Evolutionary conservation across 2,797 vertebrate species (phyloP).

Genomic region (Pseudochromis fuscus): DNA sequence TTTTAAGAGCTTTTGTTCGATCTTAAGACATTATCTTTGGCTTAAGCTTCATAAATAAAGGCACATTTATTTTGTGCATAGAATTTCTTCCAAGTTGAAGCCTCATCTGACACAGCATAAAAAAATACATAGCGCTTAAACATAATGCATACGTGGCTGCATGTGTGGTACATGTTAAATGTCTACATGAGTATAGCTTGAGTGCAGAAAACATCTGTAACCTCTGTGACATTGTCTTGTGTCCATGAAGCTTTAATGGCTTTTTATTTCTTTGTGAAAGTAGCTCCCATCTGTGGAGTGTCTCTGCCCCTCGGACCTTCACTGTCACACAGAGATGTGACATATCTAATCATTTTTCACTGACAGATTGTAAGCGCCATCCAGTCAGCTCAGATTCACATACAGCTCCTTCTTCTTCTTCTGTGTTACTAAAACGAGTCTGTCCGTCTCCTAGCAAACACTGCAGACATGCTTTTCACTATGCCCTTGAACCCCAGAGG

Average conservation of each 20-base stretch:
- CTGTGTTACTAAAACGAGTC: slow-evolving; percentile 65
- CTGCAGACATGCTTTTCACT: slow-evolving; percentile 85
- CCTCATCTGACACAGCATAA: neutral
- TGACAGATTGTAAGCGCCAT: slow-evolving; percentile 8
- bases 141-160: slow-evolving; percentile 5
- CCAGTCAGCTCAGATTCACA: neutral
- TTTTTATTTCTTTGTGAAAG: slow-evolving; percentile 16
- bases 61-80: slow-evolving; percentile 40
- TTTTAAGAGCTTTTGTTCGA: neutral
- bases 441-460: slow-evolving; percentile 83
- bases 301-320: slow-evolving; percentile 3
- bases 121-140: slow-evolving; percentile 7
- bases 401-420: neutral
- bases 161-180: neutral
- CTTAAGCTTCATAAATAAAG: slow-evolving; percentile 22
- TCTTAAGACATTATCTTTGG: slow-evolving; percentile 35
- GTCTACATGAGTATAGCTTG: slow-evolving; percentile 1
- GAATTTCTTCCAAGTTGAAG: slow-evolving; percentile 9
- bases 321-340: neutral
- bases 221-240: neutral
- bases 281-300: neutral
- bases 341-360: neutral
- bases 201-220: slow-evolving; percentile 16
- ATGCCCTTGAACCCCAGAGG: slow-evolving; percentile 81
- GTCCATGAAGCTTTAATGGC: slow-evolving; percentile 12